Base-by-base conservation (phyloP, 2,888 invertebrate species). In the Dicyrtomina minuta region DNA sequence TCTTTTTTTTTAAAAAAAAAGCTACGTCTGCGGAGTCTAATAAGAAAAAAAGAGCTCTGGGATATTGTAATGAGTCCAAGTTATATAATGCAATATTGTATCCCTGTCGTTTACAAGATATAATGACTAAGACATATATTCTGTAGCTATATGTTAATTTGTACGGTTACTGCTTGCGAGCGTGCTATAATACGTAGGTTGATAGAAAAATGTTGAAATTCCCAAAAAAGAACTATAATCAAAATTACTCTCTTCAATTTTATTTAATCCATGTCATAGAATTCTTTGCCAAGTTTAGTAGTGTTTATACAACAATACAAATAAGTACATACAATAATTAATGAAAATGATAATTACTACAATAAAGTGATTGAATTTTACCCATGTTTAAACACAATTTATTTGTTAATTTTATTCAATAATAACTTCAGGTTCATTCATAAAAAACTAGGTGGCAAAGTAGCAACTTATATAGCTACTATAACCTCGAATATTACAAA, bases 311-410 rank as follows among this genome's bases (percentile, higher is more conserved):
- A 39, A n/a, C n/a, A n/a, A n/a, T 8, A 33, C 33, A 33, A 33
- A 33, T 33, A 33, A 33, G 33, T 33, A 33, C 33, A 33, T 33
- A 58, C 20, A 15, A 17, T 58, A 58, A 58, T 58, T 33, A 55
- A 22, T 27, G 55, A 58, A 58, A 58, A 39, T 39, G 33, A 33
- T 33, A 33, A 33, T 33, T 33, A 33, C 33, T 33, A 33, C 33
- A 58, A 58, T 58, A 58, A 58, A 58, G 15, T 20, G 17, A 58
- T 58, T 58, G 39, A 39, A 56, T 51, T 17, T 51, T 17, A 5
- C 22, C 15, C 22, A 55, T 24, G n/a, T 22, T 15, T 6, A 15
- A 4, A 46, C 46, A 46, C 46, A 46, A 3, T 46, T 20, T 46
- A 12, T 12, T 46, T 12, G 12, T 20, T 20, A 17, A 46, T 17